Percentiles rank a stretch among this genome's conserved stretches.
These are phyloP conservation scores for Agapostemon virescens DNA, from an alignment of 2,888 invertebrate species.

Conservation along the genomic window DNA sequence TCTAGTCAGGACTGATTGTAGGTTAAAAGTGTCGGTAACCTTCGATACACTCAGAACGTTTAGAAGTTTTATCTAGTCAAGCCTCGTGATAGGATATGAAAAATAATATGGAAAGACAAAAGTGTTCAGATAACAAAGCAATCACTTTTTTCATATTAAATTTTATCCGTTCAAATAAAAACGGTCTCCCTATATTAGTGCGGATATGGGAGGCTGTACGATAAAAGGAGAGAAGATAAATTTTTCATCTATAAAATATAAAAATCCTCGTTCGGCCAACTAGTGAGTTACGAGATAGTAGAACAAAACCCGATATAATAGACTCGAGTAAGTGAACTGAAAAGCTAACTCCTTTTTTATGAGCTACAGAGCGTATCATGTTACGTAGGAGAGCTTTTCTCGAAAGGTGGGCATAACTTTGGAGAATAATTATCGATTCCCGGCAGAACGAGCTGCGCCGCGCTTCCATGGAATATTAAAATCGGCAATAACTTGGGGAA, in stretches of 20 bases:
- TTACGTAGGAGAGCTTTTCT: neutral
- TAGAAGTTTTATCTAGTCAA: too few relatives aligned
- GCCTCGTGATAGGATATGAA: too few relatives aligned
- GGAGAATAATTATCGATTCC: constrained; percentile 14
- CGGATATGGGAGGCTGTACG: neutral
- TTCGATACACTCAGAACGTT: too few relatives aligned
- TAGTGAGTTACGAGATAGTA: neutral
- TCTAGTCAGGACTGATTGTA: too few relatives aligned
- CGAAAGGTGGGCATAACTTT: neutral
- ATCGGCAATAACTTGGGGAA: constrained; percentile 26
- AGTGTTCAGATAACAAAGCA: too few relatives aligned
- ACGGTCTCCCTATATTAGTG: neutral
- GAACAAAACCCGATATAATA: neutral
- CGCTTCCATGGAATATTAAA: constrained; percentile 26
- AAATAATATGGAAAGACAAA: too few relatives aligned
- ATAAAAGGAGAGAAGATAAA: neutral
- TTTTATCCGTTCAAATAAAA: too few relatives aligned
- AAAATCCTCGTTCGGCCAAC: too few relatives aligned
- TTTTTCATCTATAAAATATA: neutral
- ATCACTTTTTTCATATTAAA: too few relatives aligned
- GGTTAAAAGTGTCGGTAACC: too few relatives aligned
- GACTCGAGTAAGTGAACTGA: neutral
- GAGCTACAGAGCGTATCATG: neutral
- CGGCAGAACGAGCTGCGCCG: neutral
- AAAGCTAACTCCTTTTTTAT: neutral